Evolutionary conservation across 2,888 invertebrate species (phyloP).

Genomic region (Hybos culiciformis): DNA sequence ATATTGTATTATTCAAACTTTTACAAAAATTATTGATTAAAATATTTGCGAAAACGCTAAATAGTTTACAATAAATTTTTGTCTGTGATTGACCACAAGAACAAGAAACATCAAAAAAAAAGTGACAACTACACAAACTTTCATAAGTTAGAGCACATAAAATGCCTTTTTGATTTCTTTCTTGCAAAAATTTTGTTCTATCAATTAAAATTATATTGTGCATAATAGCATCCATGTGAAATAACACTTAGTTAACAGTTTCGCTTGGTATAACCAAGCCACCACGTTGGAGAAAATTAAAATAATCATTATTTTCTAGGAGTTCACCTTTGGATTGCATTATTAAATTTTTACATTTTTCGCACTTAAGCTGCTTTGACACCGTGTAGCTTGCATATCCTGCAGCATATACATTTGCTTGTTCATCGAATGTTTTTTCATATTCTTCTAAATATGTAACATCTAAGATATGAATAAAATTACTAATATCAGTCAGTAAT

Average conservation of each 20-base stretch:
- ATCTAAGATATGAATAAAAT: not conserved
- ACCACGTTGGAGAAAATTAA: not conserved
- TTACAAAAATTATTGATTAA: not conserved
- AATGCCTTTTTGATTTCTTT: not conserved
- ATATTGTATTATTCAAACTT: not conserved
- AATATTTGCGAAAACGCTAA: not conserved
- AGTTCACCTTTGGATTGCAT: not conserved
- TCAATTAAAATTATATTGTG: not conserved
- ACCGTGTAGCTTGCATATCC: not conserved
- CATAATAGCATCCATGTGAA: not conserved
- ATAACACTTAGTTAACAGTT: not conserved
- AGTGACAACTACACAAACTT: not conserved
- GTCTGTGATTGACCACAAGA: not conserved
- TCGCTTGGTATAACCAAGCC: not conserved
- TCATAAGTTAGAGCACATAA: not conserved
- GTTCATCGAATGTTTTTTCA: not conserved
- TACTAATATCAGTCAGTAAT: not conserved
- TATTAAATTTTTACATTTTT: not conserved
- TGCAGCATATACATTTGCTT: not conserved
- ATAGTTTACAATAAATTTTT: not conserved
- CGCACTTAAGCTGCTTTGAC: not conserved
- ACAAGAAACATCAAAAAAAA: not conserved
- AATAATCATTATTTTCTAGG: not conserved
- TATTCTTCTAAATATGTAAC: not conserved
- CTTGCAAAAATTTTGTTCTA: not conserved